A percentile compares a stretch with the other conserved stretches of the same genome.
phyloP scores from a whole-genome alignment of 2,797 vertebrate genomes.

The Dendrocincla fuliginosa region DNA sequence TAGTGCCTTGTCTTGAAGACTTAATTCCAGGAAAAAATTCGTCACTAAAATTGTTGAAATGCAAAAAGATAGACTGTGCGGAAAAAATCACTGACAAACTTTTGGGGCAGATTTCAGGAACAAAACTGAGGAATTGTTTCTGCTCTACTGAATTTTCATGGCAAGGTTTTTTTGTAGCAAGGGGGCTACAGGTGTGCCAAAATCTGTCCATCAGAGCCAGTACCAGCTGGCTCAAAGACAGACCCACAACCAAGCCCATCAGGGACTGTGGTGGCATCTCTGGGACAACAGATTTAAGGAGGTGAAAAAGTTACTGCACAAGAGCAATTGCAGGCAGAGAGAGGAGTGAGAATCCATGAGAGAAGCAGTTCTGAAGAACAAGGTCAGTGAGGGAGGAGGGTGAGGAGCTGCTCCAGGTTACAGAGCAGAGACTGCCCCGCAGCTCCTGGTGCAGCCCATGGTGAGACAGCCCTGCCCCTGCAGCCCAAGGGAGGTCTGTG shows the following conservation, averaged over 20 bases:
- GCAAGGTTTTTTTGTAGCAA: not conserved
- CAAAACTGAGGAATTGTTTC: not conserved
- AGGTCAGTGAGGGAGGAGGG: not conserved
- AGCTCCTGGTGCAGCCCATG: not conserved
- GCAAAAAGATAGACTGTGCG: not conserved
- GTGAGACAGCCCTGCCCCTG: not conserved
- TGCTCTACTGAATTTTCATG: not conserved
- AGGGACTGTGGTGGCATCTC: not conserved
- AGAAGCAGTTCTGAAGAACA: not conserved
- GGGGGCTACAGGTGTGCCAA: not conserved
- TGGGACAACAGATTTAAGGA: not conserved
- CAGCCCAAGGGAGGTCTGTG: not conserved
- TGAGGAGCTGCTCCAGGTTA: not conserved
- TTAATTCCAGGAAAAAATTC: not conserved
- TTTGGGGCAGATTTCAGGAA: not conserved
- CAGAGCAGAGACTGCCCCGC: not conserved
- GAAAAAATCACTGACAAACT: not conserved
- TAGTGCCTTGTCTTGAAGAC: not conserved
- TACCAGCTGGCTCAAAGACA: not conserved
- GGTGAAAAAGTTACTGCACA: not conserved
- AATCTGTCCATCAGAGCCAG: not conserved
- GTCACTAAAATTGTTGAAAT: not conserved
- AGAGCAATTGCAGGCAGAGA: not conserved
- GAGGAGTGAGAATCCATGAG: not conserved
- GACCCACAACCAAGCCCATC: not conserved